These are phyloP conservation scores for Acrocera orbiculus DNA, from an alignment of 2,888 invertebrate genomes.

Conservation along the genomic window DNA sequence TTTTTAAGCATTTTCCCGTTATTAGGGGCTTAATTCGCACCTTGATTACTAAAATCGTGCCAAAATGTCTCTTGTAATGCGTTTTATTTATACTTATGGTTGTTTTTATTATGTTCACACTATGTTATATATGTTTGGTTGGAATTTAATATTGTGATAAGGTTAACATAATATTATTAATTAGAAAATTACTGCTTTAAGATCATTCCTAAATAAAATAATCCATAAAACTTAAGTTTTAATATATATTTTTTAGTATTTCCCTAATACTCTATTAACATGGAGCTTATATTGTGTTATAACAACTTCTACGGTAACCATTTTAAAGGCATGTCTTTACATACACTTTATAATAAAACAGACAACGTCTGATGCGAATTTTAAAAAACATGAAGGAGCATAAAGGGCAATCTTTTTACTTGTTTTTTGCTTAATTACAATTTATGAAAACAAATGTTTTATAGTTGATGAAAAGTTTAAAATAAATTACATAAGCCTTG, in stretches of 20 bases:
- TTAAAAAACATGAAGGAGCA: conserved; percentile 34
- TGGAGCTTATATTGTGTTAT: conserved; percentile 77
- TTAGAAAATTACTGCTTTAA: too few species aligned
- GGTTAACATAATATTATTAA: conserved; percentile 16
- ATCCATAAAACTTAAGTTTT: background rate
- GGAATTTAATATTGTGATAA: too few species aligned
- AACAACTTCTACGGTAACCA: conserved; percentile 61
- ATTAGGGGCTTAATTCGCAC: too few species aligned
- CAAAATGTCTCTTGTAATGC: conserved; percentile 96
- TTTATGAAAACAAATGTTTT: too few species aligned
- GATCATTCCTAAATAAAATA: too few species aligned
- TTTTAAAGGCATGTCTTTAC: conserved; percentile 72
- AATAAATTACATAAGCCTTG: too few species aligned
- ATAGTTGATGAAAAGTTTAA: too few species aligned
- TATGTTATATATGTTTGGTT: conserved; percentile 82
- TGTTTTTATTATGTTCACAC: conserved; percentile 84
- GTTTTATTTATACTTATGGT: conserved; percentile 93
- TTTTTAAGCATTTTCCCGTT: too few species aligned
- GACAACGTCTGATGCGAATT: conserved; percentile 38
- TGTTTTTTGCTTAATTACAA: too few species aligned
- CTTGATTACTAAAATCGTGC: too few species aligned
- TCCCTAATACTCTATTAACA: conserved; percentile 61
- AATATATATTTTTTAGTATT: conserved; percentile 58
- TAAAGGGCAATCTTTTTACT: conserved; percentile 23
- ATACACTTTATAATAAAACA: conserved; percentile 91